Evolutionary conservation across 2,797 vertebrate genomes (phyloP).

Genomic region (Acipenser transmontanus): DNA sequence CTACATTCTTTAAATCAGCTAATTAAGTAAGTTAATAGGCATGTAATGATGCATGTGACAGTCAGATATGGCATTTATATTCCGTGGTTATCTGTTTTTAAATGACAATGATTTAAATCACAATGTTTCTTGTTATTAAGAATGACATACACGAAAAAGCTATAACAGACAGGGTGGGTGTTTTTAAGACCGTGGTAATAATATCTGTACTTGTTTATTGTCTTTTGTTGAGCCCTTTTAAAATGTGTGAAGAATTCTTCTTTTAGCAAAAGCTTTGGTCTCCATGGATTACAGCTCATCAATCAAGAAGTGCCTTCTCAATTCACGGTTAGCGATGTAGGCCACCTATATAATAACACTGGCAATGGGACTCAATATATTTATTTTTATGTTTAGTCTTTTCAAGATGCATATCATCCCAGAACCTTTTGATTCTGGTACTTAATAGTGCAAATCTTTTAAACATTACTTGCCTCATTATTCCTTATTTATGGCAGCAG

Average conservation of each 20-base stretch:
- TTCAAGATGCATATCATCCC: neutral
- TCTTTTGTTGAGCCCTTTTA: neutral
- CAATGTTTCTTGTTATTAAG: too few species aligned
- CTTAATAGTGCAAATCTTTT: conserved; percentile 30
- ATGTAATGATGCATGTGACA: too few species aligned
- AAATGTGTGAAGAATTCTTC: neutral
- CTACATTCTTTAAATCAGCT: too few species aligned
- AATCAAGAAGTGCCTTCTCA: neutral
- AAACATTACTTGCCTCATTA: conserved; percentile 31
- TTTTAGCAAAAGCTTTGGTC: neutral
- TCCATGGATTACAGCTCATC: neutral
- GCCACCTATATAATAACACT: neutral
- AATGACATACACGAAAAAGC: too few species aligned
- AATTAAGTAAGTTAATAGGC: too few species aligned
- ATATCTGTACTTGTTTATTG: neutral
- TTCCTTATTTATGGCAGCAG: conserved; percentile 18
- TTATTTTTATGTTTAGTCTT: neutral
- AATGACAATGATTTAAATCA: too few species aligned
- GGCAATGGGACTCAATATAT: neutral
- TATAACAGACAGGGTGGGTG: too few species aligned
- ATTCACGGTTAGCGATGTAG: neutral
- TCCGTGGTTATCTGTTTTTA: too few species aligned
- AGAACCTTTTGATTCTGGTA: conserved; percentile 21
- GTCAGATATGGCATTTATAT: too few species aligned
- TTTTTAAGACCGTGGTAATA: too few species aligned